Evolutionary conservation across 1,140 invertebrate species (phyloP), one percentile per base, ranked within the genome.

Genomic region (Physella acuta): DNA sequence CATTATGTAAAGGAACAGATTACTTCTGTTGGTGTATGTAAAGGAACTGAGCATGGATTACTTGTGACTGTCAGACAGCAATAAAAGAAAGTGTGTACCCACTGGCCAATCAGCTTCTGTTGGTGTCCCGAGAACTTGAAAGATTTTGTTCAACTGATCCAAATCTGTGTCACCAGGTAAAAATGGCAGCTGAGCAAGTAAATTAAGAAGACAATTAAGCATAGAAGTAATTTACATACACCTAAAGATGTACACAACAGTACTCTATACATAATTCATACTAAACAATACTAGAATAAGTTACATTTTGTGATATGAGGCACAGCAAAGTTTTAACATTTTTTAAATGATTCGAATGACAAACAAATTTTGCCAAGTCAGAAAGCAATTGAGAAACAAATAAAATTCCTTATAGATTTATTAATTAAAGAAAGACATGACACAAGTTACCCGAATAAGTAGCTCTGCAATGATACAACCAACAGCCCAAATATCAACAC

Each of bases 401-500:
- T 44, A 44, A 8, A 44, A 44, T 11, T 44, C 8, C 20, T 44
- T 11, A 14, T 56, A 30, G 28, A 56, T 24, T 14, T 56, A 56
- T 56, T 24, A 24, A 14, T 30, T 14, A 14, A 24, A 11, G 11
- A 56, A 56, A 56, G 24, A 14, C 8, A 17, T 28, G 24, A 61
- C 33, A 39, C 53, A 66, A 26, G 11, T 39, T 75, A 87, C 86
- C 76, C 97, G 86, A 16, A 98, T 86, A 60, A 99, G 85, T 20
- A 99, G 86, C 86, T 99, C 98, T 0, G 95, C 97, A 71, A 99
- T 82, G 81, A 99, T 99, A 84, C 98, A 99, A 5, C 97, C 97
- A 16, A 97, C 89, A 20, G 97, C 95, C 97, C 97, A 99, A 87
- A 98, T 97, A 80, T 99, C 98, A n/a, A 99, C 92, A 5, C 94